Evolutionary conservation across 64 coral and sea anemone genomes (phyloP), one percentile per base, ranked within the genome.

Genomic region (Porites australiensis): DNA sequence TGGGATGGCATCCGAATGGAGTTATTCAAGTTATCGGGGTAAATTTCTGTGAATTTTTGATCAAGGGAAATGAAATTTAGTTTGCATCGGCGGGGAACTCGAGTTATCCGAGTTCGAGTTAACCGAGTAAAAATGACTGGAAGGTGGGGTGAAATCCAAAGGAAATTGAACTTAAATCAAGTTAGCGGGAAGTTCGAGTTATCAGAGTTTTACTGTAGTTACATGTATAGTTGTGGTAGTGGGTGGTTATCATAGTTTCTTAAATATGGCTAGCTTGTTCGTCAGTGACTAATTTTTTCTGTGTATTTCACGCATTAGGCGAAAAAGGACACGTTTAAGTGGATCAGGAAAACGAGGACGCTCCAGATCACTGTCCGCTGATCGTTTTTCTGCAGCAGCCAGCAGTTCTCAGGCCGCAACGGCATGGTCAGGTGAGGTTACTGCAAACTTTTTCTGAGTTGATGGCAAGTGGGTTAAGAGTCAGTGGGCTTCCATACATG

Each of bases 321-420:
- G 82, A 43, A 93, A 69, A 57, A 93, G 82, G 65, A 77, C 73
- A 27, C 50, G 53, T 77, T 93, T 83, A 19, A 66, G 15, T 85
- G 90, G 90, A 44, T 92, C 90, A 52, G 58, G 73, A 72, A 77
- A 60, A 65, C 59, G 91, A 93, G 91, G 57, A 46, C 82, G 91
- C 2, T 93, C 91, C 15, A 93, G 91, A 72, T 93, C 91, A 59
- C 74, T 93, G 20, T 93, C 91, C 6, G 71, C 82, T 50, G 82
- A 93, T 74, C 91, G 91, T 27, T 58, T 67, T 3, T 43, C 82
- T 57, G 60, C 48, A n/a, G 69, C 67, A 84, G 63, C 14, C 37
- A 19, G 62, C 13, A 19, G 81, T 22, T 84, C 81, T n/a, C 60
- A 43, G 19, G n/a, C 22, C 43, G 6, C 49, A 37, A 37, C 27